Evolutionary conservation across 2,888 invertebrate genomes (phyloP), one percentile per base, ranked within the genome.

Genomic region (Monopis laevigella): DNA sequence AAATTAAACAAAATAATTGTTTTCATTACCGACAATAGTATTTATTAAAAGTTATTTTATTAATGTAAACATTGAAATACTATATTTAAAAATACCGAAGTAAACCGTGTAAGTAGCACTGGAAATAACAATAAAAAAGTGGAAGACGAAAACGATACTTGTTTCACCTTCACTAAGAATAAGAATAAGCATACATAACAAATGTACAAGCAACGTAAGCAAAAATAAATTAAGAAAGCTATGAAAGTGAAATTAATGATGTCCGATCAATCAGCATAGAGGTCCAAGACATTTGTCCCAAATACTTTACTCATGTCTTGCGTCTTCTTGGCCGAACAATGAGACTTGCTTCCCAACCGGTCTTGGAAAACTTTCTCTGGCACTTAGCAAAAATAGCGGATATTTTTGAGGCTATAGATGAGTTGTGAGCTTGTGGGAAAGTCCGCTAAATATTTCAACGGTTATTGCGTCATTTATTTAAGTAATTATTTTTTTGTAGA

Each of bases 311-410:
- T 4, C 16, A 10, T 17, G 24, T 21, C 24, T 7, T 7, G 5
- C 32, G 16, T n/a, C 17, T 32, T 13, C 17, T 32, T 17, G 14
- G 14, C 14, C 17, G 32, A 32, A 32, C 32, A 32, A 32, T 32
- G 32, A 32, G 32, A 32, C 32, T 32, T 32, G 32, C 32, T 32
- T 16, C 17, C 14, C 17, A 17, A 32, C 32, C 32, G 32, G 32
- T 32, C 32, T 11, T 29, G 13, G n/a, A 18, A 10, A 34, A 34
- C 36, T 21, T 21, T 36, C 21, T 21, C 36, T 21, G 21, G 11
- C 14, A 24, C 6, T 7, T 24, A n/a, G 13, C 21, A 11, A 13
- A 19, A 21, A 24, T 21, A 21, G 21, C 21, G 24, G 21, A 21
- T 36, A 6, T 6, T 24, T 34, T 21, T 13, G 36, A 21, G 13